Percentiles rank a stretch among this genome's conserved stretches.
Conservation (phyloP, 1,140 invertebrate species). For the Caenorhabditis briggsae region DNA sequence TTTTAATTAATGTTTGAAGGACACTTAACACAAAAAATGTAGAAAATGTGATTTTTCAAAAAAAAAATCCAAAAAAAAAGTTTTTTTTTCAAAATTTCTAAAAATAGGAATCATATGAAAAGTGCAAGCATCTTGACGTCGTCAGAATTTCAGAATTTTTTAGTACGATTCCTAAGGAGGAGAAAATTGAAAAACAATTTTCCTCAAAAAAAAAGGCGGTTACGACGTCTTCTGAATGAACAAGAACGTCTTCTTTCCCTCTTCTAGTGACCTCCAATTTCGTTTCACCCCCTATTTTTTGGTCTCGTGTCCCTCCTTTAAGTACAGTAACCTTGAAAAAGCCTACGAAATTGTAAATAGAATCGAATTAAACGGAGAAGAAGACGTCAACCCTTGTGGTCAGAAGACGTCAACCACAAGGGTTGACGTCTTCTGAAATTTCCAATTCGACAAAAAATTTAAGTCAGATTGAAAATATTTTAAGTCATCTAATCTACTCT, state of each 20-base stretch:
- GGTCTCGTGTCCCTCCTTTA: neutral
- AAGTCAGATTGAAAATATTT: neutral
- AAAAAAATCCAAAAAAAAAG: too few relatives aligned
- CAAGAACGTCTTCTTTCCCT: neutral
- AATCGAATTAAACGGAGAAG: constrained; percentile 21
- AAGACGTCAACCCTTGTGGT: too few relatives aligned
- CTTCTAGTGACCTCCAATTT: neutral
- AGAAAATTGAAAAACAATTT: too few relatives aligned
- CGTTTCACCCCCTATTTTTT: too few relatives aligned
- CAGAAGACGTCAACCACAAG: neutral
- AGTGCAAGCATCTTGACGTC: too few relatives aligned
- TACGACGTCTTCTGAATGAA: neutral
- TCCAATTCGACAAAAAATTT: neutral
- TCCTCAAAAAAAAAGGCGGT: neutral
- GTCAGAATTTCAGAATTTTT: too few relatives aligned
- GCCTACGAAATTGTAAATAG: neutral
- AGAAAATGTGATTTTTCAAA: too few relatives aligned
- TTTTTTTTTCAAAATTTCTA: too few relatives aligned
- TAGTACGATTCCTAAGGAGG: too few relatives aligned
- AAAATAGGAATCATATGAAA: too few relatives aligned
- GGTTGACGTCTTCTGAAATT: neutral
- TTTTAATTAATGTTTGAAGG: too few relatives aligned
- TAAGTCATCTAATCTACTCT: neutral
- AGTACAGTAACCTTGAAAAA: constrained; percentile 50
- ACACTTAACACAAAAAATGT: too few relatives aligned